A percentile compares a stretch with the other conserved stretches of the same genome.
These are phyloP conservation scores for Solenodon paradoxus DNA, from an alignment of 2,113 vertebrate genomes.

Conservation along the genomic window DNA sequence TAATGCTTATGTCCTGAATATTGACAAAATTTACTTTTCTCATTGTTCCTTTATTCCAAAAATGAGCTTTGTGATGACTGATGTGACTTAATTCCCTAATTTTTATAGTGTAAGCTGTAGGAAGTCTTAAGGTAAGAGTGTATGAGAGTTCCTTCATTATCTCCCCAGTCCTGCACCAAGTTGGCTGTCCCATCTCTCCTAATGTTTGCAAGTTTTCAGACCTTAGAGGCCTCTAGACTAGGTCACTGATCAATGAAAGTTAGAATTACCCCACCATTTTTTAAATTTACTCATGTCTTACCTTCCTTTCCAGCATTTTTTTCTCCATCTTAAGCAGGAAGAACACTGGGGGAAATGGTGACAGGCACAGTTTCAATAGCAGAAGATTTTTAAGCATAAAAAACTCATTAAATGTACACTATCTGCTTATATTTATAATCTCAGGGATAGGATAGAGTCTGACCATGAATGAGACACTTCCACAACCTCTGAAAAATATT, in stretches of 20 bases:
- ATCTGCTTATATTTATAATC: background rate
- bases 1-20: background rate
- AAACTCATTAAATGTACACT: background rate
- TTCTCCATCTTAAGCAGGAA: background rate
- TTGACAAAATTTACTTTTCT: background rate
- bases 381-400: background rate
- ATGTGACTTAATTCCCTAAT: background rate
- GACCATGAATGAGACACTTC: background rate
- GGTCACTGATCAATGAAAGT: background rate
- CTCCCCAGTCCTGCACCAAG: background rate
- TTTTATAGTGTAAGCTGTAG: background rate
- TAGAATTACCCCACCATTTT: background rate
- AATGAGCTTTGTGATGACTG: background rate
- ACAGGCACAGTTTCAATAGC: background rate
- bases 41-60: background rate
- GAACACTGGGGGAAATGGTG: background rate
- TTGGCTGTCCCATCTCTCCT: background rate
- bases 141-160: background rate
- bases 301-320: background rate
- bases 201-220: background rate
- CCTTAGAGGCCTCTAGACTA: background rate
- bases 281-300: background rate
- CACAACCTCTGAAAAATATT: constrained; percentile 26
- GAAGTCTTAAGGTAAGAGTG: background rate
- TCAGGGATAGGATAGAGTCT: background rate